Conservation (phyloP, 2,113 vertebrate genomes). For the Tenrec ecaudatus region DNA sequence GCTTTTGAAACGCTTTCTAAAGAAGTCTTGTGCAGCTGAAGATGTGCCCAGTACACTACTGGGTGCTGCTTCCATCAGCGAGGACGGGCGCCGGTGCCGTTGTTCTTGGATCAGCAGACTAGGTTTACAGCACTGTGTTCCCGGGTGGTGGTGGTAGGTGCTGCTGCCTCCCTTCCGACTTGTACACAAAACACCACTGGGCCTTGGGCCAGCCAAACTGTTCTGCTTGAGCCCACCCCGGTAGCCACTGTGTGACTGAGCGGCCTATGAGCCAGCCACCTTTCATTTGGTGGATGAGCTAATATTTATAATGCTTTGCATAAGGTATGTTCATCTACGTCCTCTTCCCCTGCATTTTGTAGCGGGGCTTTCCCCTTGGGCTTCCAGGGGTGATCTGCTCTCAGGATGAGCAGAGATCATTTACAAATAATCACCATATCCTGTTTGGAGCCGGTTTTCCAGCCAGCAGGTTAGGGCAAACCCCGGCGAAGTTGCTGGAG, state of each 20-base stretch:
- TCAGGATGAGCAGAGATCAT: conserved; percentile 72
- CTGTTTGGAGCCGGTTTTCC: conserved; percentile 68
- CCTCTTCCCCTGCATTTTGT: conserved; percentile 71
- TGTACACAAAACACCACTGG: too few species aligned
- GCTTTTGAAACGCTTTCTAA: too few species aligned
- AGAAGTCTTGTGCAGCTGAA: too few species aligned
- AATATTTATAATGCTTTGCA: background rate
- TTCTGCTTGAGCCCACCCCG: too few species aligned
- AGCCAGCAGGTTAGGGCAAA: conserved; percentile 64
- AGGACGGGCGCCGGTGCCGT: too few species aligned
- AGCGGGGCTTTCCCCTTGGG: conserved; percentile 75
- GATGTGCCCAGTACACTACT: too few species aligned
- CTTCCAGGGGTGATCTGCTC: conserved; percentile 47
- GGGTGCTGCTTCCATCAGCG: too few species aligned
- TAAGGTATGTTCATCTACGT: conserved; percentile 80
- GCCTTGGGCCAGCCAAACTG: too few species aligned
- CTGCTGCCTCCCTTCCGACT: too few species aligned
- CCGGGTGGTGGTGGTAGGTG: too few species aligned
- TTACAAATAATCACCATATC: conserved; percentile 77
- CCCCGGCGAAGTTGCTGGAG: conserved; percentile 8
- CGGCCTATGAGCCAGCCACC: background rate
- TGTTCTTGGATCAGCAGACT: background rate
- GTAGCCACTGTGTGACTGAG: too few species aligned
- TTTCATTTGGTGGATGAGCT: conserved; percentile 45
- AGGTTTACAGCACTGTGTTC: too few species aligned